Evolutionary conservation across 2,797 vertebrate genomes (phyloP).

Genomic region (Chelon auratus): DNA sequence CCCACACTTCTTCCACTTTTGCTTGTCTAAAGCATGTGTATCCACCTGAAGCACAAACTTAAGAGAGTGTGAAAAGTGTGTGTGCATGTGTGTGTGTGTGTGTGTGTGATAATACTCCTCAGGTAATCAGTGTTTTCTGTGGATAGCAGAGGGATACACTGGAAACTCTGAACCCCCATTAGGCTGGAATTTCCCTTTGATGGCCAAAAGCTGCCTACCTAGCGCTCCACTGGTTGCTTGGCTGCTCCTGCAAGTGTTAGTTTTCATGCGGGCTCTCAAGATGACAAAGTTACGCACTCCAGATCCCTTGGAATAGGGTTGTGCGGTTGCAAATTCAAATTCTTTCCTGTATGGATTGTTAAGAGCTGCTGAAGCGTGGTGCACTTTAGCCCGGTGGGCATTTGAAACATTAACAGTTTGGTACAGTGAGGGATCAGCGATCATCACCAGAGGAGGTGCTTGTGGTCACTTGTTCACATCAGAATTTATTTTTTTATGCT

Average conservation of each 20-base stretch:
- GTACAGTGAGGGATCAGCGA: slow-evolving; percentile 24
- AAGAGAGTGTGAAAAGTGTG: slow-evolving; percentile 56
- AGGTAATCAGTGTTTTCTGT: slow-evolving; percentile 69
- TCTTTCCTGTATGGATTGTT: slow-evolving; percentile 79
- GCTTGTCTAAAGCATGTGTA: slow-evolving; percentile 48
- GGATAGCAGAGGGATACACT: slow-evolving; percentile 56
- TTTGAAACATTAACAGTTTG: slow-evolving; percentile 56
- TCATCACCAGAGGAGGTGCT: slow-evolving; percentile 28
- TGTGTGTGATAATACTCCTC: slow-evolving; percentile 48
- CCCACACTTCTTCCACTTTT: slow-evolving; percentile 16
- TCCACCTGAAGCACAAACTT: slow-evolving; percentile 57
- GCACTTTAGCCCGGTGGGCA: slow-evolving; percentile 59
- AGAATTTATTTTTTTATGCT: slow-evolving; percentile 25
- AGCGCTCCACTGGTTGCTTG: slow-evolving; percentile 73
- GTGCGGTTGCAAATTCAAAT: slow-evolving; percentile 75
- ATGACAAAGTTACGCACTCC: slow-evolving; percentile 83
- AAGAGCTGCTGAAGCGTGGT: slow-evolving; percentile 65
- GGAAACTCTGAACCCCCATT: slow-evolving; percentile 77
- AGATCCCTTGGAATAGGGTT: slow-evolving; percentile 72
- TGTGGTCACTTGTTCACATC: slow-evolving; percentile 32
- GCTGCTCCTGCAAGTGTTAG: slow-evolving; percentile 74
- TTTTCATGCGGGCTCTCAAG: slow-evolving; percentile 80
- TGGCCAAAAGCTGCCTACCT: slow-evolving; percentile 72
- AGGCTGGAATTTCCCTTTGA: slow-evolving; percentile 80
- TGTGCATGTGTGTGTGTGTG: slow-evolving; percentile 17